phyloP scores from a whole-genome alignment of 2,888 invertebrate species.

The Ormia ochracea region DNA sequence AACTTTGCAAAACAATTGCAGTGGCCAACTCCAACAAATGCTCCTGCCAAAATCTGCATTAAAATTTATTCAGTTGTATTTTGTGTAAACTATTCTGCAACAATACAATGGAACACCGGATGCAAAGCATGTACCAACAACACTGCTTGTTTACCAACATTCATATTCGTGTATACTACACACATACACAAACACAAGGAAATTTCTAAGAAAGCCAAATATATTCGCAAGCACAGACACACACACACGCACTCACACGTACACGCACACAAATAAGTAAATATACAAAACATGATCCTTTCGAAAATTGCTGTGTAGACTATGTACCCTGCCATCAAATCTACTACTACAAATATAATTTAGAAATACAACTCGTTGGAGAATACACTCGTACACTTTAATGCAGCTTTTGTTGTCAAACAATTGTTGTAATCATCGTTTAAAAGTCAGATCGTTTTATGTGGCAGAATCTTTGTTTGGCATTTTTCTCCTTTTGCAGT shows the following conservation, averaged over 20 bases:
- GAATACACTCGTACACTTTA: too few relatives aligned
- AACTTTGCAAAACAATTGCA: constrained; percentile 55
- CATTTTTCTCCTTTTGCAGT: background rate
- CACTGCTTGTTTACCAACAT: background rate
- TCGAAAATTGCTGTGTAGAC: constrained; percentile 8
- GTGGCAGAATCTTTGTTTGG: constrained; percentile 1
- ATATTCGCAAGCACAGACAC: background rate
- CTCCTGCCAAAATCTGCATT: constrained; percentile 74
- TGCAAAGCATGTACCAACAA: background rate
- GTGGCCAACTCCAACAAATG: constrained; percentile 65
- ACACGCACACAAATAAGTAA: too few relatives aligned
- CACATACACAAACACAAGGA: constrained; percentile 6
- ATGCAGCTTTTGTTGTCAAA: constrained; percentile 53
- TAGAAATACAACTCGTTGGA: constrained; percentile 9
- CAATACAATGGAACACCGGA: background rate
- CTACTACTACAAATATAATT: background rate
- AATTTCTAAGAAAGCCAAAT: background rate
- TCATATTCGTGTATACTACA: constrained; percentile 13
- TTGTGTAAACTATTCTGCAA: constrained; percentile 55
- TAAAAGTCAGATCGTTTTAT: constrained; percentile 42
- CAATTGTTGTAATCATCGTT: constrained; percentile 57
- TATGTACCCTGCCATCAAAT: background rate
- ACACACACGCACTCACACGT: too few relatives aligned
- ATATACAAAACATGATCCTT: constrained; percentile 17
- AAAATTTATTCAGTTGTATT: constrained; percentile 74